Conservation (phyloP, 1,140 invertebrate genomes). For the Cydia strobilella region DNA sequence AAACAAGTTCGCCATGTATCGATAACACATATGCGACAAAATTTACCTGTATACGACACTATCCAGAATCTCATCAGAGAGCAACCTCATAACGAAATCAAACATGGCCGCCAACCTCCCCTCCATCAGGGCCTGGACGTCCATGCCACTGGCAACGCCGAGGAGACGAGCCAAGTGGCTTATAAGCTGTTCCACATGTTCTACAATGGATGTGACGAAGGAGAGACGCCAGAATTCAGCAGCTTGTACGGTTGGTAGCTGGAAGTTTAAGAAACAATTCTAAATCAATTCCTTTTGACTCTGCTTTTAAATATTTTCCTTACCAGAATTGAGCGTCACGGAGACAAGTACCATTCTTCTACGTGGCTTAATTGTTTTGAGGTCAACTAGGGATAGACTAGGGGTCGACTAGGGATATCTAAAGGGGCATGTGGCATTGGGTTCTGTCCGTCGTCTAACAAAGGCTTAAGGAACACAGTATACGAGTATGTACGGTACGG, state of each 20-base stretch:
- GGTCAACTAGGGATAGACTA: no score
- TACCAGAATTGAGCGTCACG: no score
- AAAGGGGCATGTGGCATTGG: no score
- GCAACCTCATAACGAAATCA: slow-evolving; percentile 55
- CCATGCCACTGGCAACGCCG: slow-evolving; percentile 49
- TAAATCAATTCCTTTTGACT: neutral
- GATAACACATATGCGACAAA: neutral
- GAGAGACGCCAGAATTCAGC: slow-evolving; percentile 68
- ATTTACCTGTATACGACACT: slow-evolving; percentile 58
- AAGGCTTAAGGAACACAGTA: no score
- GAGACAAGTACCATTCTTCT: no score
- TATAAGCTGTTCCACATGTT: slow-evolving; percentile 53
- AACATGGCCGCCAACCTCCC: slow-evolving; percentile 54
- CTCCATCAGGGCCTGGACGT: slow-evolving; percentile 48
- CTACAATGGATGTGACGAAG: slow-evolving; percentile 61
- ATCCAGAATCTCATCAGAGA: slow-evolving; percentile 56
- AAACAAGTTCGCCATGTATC: no score
- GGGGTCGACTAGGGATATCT: no score
- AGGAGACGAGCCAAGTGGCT: slow-evolving; percentile 50
- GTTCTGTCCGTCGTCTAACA: no score
- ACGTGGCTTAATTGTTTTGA: no score
- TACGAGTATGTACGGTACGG: no score
- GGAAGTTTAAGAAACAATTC: slow-evolving; percentile 14
- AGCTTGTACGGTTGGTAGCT: slow-evolving; percentile 58
- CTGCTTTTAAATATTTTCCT: no score